Base-by-base conservation (phyloP, 1,140 invertebrate species). In the Scaptomyza hsui region DNA sequence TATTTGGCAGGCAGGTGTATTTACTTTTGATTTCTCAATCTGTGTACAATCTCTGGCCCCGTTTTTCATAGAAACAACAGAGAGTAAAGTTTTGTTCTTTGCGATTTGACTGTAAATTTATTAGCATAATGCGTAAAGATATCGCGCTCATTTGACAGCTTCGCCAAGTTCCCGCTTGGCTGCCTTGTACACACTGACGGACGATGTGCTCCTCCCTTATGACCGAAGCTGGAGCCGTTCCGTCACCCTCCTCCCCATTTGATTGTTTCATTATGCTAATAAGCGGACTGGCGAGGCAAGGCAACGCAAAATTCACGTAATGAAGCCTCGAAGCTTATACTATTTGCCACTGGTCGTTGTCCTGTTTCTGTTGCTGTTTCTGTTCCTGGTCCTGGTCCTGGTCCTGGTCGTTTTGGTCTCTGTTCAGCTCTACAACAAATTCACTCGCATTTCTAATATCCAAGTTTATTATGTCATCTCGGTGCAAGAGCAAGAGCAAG, bases 111-210 rank as follows among this genome's bases (percentile, higher is more conserved):
- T 71, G 68, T 57, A 65, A 86, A 85, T 85, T 86, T 85, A 85
- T 85, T 85, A 85, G 80, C 80, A 85, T 85, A 85, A 85, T 86
- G 80, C 78, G 77, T 62, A 86, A 79, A 85, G 78, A 86, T 86
- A 86, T 85, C 71, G 80, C 76, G 73, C 81, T 86, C 74, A 85
- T 83, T 85, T 83, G 80, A 85, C 76, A 83, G 82, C 75, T 83
- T 85, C 76, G 74, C 57, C 75, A 55, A 57, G 59, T 59, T 75
- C 39, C 42, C 53, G 79, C 55, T 56, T 48, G 62, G 39, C 78
- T 65, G 71, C 60, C 24, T 24, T 3, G 24, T n/a, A n/a, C n/a
- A n/a, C n/a, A n/a, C 24, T 24, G 32, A 48, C 32, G 16, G 53
- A 18, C 26, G 26, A 51, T 9, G 6, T 48, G 49, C 16, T 64